Percentiles rank a stretch among this genome's conserved stretches.
phyloP scores from a whole-genome alignment of 2,888 invertebrate genomes.

The Eumacrocentrus americanus region DNA sequence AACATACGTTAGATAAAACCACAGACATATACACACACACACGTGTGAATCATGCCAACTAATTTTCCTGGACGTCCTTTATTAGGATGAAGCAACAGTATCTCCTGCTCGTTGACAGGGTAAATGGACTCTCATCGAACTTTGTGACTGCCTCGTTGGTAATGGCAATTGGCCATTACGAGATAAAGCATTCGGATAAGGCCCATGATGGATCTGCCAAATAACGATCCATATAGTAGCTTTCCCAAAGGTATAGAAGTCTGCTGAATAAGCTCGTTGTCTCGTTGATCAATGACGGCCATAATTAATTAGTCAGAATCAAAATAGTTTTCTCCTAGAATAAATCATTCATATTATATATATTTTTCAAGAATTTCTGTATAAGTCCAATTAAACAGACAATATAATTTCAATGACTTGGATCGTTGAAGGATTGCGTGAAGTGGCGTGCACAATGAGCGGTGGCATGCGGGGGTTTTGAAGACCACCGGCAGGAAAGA shows the following conservation, averaged over 20 bases:
- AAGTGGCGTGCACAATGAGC: constrained; percentile 40
- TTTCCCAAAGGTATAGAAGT: background rate
- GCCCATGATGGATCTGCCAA: background rate
- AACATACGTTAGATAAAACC: background rate
- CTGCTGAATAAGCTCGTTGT: background rate
- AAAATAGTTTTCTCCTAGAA: background rate
- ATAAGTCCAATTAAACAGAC: background rate
- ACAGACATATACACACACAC: background rate
- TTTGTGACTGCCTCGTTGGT: background rate
- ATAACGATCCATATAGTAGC: background rate
- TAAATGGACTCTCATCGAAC: background rate
- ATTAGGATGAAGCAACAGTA: background rate
- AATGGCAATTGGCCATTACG: constrained; percentile 28
- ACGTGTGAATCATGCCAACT: constrained; percentile 2
- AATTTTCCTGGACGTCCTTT: background rate
- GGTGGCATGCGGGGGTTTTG: constrained; percentile 43
- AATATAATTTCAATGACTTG: background rate
- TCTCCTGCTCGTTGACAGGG: background rate
- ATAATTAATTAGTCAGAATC: background rate
- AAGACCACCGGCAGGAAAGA: constrained; percentile 19
- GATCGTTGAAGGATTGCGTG: background rate
- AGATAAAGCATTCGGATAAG: constrained; percentile 31
- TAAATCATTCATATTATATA: background rate
- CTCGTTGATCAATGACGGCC: background rate
- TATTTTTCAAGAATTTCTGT: background rate